These are phyloP conservation scores for Cephus pulcher DNA, from an alignment of 2,888 invertebrate species.

Conservation along the genomic window DNA sequence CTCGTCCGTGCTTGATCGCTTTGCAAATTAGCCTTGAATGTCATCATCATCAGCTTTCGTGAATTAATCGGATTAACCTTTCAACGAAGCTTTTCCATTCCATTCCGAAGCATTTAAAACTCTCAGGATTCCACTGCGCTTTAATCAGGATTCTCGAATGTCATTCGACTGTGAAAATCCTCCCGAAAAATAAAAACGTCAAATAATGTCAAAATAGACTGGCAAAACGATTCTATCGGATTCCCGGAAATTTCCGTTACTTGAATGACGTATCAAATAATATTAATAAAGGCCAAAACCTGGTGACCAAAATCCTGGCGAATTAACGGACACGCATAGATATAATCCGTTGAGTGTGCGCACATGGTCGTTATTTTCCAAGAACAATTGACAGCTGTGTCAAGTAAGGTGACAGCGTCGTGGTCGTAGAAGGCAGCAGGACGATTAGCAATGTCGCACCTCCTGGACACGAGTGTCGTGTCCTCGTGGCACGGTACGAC, in stretches of 20 bases:
- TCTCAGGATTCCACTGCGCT: background rate
- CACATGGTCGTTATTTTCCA: background rate
- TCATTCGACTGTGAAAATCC: background rate
- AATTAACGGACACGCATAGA: background rate
- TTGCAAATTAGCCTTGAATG: background rate
- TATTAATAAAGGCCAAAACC: background rate
- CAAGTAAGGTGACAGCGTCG: background rate
- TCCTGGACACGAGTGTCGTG: slow-evolving; percentile 3
- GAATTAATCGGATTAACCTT: background rate
- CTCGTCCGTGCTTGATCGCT: background rate
- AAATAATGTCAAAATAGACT: background rate
- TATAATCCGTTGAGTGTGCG: background rate
- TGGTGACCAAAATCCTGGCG: background rate
- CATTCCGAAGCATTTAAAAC: background rate
- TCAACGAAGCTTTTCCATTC: background rate
- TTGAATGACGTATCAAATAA: background rate
- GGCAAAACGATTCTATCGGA: background rate
- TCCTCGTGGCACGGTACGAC: slow-evolving; percentile 15
- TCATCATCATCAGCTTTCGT: background rate
- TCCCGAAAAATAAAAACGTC: background rate
- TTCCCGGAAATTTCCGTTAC: background rate
- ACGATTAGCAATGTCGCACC: slow-evolving; percentile 12
- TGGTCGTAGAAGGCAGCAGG: background rate
- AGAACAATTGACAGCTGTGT: background rate
- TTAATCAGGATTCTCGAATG: background rate